These are phyloP conservation scores for Plectrocnemia conspersa DNA, from an alignment of 1,140 invertebrate species.

Conservation along the genomic window DNA sequence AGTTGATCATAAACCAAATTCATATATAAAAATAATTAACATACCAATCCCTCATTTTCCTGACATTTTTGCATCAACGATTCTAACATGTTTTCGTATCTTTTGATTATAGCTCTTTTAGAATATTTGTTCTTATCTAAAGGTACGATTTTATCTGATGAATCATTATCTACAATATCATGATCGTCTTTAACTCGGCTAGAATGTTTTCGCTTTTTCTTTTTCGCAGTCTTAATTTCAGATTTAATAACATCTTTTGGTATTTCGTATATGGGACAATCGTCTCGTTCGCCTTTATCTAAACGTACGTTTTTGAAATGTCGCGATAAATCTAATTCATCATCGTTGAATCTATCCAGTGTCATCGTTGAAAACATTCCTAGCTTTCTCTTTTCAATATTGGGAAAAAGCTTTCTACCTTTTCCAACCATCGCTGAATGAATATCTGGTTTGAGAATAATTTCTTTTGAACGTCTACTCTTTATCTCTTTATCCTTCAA, in stretches of 20 bases:
- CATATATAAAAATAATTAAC: constrained; percentile 1
- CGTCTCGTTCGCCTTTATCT: neutral
- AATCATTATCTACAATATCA: constrained; percentile 10
- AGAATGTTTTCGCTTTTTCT: neutral
- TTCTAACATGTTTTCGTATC: constrained; percentile 30
- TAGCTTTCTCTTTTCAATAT: constrained; percentile 12
- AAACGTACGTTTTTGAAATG: constrained; percentile 34
- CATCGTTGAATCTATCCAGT: constrained; percentile 24
- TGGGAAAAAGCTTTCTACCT: neutral
- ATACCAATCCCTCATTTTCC: constrained; percentile 25
- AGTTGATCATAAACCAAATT: neutral
- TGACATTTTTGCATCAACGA: constrained; percentile 25
- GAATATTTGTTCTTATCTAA: constrained; percentile 7
- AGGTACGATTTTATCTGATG: constrained; percentile 3
- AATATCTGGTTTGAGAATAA: neutral
- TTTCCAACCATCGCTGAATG: neutral
- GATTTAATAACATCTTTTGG: constrained; percentile 25
- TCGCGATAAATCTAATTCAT: constrained; percentile 29
- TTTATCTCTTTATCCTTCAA: too few relatives aligned
- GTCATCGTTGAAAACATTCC: constrained; percentile 31
- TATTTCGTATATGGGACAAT: constrained; percentile 30
- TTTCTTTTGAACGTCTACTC: too few relatives aligned
- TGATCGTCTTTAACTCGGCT: constrained; percentile 10
- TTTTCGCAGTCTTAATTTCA: constrained; percentile 4
- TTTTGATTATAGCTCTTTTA: constrained; percentile 24